Evolutionary conservation across 2,113 vertebrate species (phyloP), one percentile per base, ranked within the genome.

Genomic region (Plecotus auritus): DNA sequence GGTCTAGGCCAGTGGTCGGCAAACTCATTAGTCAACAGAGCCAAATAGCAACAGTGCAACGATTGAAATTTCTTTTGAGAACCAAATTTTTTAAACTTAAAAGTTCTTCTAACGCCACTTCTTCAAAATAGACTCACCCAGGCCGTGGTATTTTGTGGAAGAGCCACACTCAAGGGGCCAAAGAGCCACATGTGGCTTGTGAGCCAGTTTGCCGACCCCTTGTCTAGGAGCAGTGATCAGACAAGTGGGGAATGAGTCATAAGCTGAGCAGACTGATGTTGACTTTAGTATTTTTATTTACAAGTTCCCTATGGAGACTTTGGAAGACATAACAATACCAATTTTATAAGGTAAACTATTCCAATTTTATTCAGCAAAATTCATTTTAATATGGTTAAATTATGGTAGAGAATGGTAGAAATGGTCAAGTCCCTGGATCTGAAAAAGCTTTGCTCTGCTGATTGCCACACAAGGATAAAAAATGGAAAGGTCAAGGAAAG

Each of bases 301-400:
- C 64, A 82, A 83, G 23, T 9, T 54, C 61, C 32, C 64, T 64
- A 78, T 37, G n/a, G 42, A 94, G n/a, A 96, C 7, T 69, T 85
- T 90, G 74, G 9, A 82, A 86, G 59, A 87, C 30, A 69, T 26
- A 22, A 77, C 72, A 17, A 80, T 82, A 70, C 56, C 40, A 40
- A 20, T 18, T 76, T 82, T 86, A 84, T 72, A 32, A 70, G 18
- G 20, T 45, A 76, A 96, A 82, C 76, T 82, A 92, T 47, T 90
- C 59, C 14, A 74, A 86, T 70, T 96, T 70, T 87, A 83, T 77
- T 86, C 70, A 45, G 51, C 47, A 32, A 91, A 91, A 77, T 87
- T 90, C 42, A 90, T 64, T 83, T 87, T 45, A 12, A 18, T 51
- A 64, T 74, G 42, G 80, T 81, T 37, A 80, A 64, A 67, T 73